Evolutionary conservation across 2,113 vertebrate species (phyloP).

Genomic region (Leptobrachium ailaonicum): DNA sequence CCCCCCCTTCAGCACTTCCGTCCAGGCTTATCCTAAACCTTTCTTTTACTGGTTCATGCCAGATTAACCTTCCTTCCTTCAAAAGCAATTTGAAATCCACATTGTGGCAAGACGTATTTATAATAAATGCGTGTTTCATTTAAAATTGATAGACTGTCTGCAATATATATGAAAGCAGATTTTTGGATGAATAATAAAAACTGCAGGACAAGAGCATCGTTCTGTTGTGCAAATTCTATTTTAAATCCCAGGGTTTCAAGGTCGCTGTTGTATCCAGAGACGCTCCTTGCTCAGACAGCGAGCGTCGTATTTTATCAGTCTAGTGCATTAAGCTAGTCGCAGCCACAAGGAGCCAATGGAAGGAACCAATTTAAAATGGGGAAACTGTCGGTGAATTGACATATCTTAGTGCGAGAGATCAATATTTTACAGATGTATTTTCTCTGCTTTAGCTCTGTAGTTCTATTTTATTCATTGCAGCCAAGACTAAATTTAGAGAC

Average conservation of each 20-base stretch:
- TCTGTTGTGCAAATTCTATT: neutral
- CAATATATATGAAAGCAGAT: constrained; percentile 45
- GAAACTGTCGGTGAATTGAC: neutral
- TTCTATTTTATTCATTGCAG: too few relatives aligned
- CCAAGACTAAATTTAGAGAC: too few relatives aligned
- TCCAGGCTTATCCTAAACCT: constrained; percentile 6
- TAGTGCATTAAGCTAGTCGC: too few relatives aligned
- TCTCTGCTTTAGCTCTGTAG: too few relatives aligned
- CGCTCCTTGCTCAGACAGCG: neutral
- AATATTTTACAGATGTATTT: too few relatives aligned
- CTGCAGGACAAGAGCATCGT: neutral
- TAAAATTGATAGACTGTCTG: constrained; percentile 39
- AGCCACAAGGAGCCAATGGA: neutral
- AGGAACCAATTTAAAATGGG: neutral
- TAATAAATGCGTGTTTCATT: constrained; percentile 39
- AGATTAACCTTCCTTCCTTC: constrained; percentile 36
- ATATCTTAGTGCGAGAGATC: too few relatives aligned
- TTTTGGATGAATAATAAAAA: constrained; percentile 38
- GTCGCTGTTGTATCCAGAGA: constrained; percentile 5
- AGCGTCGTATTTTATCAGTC: too few relatives aligned
- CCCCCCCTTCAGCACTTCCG: constrained; percentile 3
- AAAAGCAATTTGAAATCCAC: constrained; percentile 37
- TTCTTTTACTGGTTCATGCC: constrained; percentile 20
- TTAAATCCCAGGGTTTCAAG: constrained; percentile 4
- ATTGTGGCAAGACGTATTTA: constrained; percentile 42